These are phyloP conservation scores for Prenolepis imparis DNA, from an alignment of 2,888 invertebrate genomes.

Conservation along the genomic window DNA sequence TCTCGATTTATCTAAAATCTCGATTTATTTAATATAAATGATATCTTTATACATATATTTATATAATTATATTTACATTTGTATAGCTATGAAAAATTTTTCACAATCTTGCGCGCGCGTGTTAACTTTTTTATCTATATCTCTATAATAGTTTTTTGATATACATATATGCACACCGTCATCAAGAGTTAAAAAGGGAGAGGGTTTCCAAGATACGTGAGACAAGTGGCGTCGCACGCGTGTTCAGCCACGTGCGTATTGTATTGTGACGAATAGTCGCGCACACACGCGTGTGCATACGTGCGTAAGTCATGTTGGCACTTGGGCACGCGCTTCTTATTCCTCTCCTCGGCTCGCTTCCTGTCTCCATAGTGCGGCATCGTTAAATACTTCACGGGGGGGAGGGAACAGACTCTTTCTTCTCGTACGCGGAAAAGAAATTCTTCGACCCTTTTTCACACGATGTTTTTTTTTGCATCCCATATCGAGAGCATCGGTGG, in stretches of 20 bases:
- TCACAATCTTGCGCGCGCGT: background rate
- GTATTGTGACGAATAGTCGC: conserved; percentile 73
- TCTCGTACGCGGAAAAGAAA: conserved; percentile 19
- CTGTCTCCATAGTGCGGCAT: conserved; percentile 60
- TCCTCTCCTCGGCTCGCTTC: conserved; percentile 63
- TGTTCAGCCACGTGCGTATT: conserved; percentile 82
- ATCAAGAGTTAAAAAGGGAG: conserved; percentile 8
- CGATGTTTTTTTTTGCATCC: background rate
- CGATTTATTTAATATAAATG: background rate
- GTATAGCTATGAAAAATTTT: background rate
- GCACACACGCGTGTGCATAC: conserved; percentile 75
- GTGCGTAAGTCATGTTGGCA: conserved; percentile 80
- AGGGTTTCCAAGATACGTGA: conserved; percentile 52
- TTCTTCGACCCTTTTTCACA: conserved; percentile 23
- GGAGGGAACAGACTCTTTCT: conserved; percentile 29
- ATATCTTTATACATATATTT: background rate
- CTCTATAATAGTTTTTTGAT: background rate
- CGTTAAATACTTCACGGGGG: conserved; percentile 76
- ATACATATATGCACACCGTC: background rate
- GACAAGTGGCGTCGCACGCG: conserved; percentile 76
- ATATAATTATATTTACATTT: background rate
- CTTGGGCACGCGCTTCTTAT: conserved; percentile 84
- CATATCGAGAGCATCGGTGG: background rate
- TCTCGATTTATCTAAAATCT: background rate
- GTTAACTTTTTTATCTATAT: conserved; percentile 5